Evolutionary conservation across 1,140 invertebrate species (phyloP), one percentile per base, ranked within the genome.

Genomic region (Bicyclus anynana): DNA sequence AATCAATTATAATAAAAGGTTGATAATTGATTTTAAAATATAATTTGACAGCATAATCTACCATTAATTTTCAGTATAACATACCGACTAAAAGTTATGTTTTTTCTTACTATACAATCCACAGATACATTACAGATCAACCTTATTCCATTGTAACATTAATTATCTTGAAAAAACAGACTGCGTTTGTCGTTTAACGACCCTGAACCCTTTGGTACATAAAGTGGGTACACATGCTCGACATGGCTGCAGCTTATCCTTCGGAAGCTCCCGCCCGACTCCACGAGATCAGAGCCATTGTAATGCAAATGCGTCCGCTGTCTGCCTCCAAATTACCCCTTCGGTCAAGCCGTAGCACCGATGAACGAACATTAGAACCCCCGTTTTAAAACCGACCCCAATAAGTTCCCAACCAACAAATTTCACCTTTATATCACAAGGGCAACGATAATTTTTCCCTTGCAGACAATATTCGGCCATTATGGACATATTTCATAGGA

Each of bases 261-360:
- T 56, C 80, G 79, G 79, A 82, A 87, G 67, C 79, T 65, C 72
- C 46, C 65, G 44, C 57, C 62, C 53, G 46, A 55, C 60, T 58
- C 59, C 52, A 65, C 67, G 76, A 71, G 72, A 84, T 83, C 74
- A 72, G 66, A 75, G 62, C 80, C 75, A 84, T 87, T 87, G 77
- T 85, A 62, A 87, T 87, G 84, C 80, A 87, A 85, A 87, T 87
- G 72, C 59, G 74, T 74, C 61, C 77, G 81, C 68, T 79, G 84
- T 87, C 84, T 87, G 84, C 82, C 77, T 87, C 71, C 73, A 84
- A 87, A 87, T 85, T 84, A 80, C 74, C 80, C 79, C 75, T 84
- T 74, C 76, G 80, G 82, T 82, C 80, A 84, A 79, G 74, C 74
- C 65, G 66, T 69, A 79, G 64, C 69, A 59, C 58, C 74, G 69